Base-by-base conservation (phyloP, 2,888 invertebrate genomes). In the Pseudococcus jackbeardsleyi region DNA sequence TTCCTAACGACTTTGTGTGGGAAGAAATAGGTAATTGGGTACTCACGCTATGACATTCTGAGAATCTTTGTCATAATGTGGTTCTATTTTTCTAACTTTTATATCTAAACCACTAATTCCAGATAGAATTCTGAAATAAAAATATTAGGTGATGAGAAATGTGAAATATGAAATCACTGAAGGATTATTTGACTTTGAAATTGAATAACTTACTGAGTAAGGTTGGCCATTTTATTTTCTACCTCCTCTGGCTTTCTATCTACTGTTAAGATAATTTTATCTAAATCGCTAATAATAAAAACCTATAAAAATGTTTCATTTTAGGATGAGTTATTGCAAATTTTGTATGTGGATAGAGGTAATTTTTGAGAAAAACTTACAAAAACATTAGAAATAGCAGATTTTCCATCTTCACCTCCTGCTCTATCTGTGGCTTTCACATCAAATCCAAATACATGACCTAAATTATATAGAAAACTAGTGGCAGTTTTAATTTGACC, bases 361-460 rank as follows among this genome's bases (percentile, higher is more conserved):
- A 19, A 68, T 33, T 17, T 79, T 17, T 79, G 42, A 1, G 26
- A 54, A 22, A 50, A 50, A 94, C 95, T 94, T 91, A 96, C 96
- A 91, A 96, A 96, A 89, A 97, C 96, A 91, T 96, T 96, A 86
- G 95, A 95, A 90, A 96, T 96, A 84, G 96, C 95, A 11, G 96
- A 96, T 89, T 94, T 94, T 1, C 97, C 97, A 90, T 96, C 95
- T 90, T 96, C 95, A 77, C 95, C 95, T 0, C 97, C 97, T 39
- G 93, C 93, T 89, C 95, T 94, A 91, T 97, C 97, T 0, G 96
- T 96, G 12, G 96, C 97, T 92, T 96, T 96, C 12, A 97, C 96
- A 92, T 97, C 96, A 90, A 97, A 96, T 0, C 96, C 96, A 91
- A 95, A 96, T 72, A 97, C 95, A 89, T 94, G 93, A 0, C 96